These are phyloP conservation scores for Pseudomyrmex dendroicus DNA, from an alignment of 1,140 invertebrate genomes.

Conservation along the genomic window DNA sequence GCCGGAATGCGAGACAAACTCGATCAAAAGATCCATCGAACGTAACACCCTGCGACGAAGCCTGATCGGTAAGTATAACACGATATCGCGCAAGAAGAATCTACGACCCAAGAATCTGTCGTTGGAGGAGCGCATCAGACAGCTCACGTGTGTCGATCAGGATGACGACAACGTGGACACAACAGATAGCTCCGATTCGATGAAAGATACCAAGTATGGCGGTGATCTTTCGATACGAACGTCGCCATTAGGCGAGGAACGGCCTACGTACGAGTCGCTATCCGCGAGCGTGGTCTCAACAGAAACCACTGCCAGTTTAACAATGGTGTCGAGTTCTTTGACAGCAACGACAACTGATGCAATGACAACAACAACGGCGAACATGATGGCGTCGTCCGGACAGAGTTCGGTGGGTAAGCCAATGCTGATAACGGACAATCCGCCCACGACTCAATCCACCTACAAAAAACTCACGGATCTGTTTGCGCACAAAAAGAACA, in stretches of 20 bases:
- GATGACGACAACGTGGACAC: constrained; percentile 85
- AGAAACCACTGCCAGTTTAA: constrained; percentile 46
- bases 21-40: constrained; percentile 89
- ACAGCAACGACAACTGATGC: constrained; percentile 68
- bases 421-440: constrained; percentile 60
- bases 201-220: not conserved
- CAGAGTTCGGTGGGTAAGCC: constrained; percentile 77
- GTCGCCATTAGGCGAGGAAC: constrained; percentile 79
- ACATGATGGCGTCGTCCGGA: constrained; percentile 76
- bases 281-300: constrained; percentile 10
- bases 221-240: constrained; percentile 73
- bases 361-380: not conserved
- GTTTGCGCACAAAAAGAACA: constrained; percentile 85
- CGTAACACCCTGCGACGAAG: constrained; percentile 90
- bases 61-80: constrained; percentile 88
- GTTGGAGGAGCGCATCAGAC: constrained; percentile 91
- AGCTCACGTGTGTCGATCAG: constrained; percentile 92
- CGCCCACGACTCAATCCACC: constrained; percentile 83
- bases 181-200: constrained; percentile 45
- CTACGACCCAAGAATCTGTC: constrained; percentile 85
- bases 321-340: constrained; percentile 46
- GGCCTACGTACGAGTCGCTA: constrained; percentile 56
- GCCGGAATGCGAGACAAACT: constrained; percentile 86
- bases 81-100: constrained; percentile 79
- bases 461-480: constrained; percentile 90